Base-by-base conservation (phyloP, 2,113 vertebrate genomes). In the Callaeas wilsoni region DNA sequence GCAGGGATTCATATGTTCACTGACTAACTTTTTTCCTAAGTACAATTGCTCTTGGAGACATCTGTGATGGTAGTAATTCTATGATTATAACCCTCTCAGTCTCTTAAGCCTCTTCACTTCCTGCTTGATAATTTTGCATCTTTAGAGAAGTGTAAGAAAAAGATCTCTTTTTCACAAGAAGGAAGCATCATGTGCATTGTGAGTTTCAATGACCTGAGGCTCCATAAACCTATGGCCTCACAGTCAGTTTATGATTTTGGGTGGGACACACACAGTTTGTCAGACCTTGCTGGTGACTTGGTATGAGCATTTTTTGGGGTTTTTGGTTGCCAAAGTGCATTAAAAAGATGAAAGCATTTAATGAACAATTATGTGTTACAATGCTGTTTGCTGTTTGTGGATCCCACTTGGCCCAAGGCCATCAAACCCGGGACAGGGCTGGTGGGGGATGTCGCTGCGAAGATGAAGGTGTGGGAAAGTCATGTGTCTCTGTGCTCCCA, bases 401-500 rank as follows among this genome's bases (percentile, higher is more conserved):
- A 22, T 87, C 8, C 15, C 19, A 6, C 30, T 82, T 69, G 44
- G 27, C 42, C 29, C 27, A 53, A 53, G 60, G 30, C 29, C 9
- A 2, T 59, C 75, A 57, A 16, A 39, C 2, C 7, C 49, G 35
- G 18, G 25, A 15, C 13, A 56, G 21, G 32, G 13, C 29, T 64
- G 49, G 19, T 35, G 21, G 57, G n/a, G 32, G 35, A 37, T 32
- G 7, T 29, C 13, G 6, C 60, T 74, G 56, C 1, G 2, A 64
- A 77, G 52, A n/a, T 5, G 23, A 68, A 83, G 35, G 12, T 46
- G 37, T 18, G 67, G 47, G 32, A 49, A 92, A 67, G 16, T 21
- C 0, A 0, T 29, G 10, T 74, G 35, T 3, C 12, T 90, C 33
- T 71, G 27, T 84, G 63, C 3, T 68, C 20, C 4, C 2, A 15